phyloP scores from a whole-genome alignment of 2,888 invertebrate species.

The Ophion obscuratus region DNA sequence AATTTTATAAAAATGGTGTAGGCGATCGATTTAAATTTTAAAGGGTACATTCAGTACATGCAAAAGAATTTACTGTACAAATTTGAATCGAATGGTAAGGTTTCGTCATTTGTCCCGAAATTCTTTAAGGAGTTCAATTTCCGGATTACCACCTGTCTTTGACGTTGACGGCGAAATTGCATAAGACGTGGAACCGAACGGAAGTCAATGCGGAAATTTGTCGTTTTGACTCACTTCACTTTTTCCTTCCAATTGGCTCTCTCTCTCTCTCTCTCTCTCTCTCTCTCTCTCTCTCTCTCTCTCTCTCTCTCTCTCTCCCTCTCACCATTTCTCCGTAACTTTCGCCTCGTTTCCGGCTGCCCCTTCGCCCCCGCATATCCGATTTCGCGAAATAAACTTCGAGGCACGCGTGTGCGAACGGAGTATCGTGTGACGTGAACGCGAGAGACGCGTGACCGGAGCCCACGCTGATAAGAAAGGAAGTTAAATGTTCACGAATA shows the following conservation, averaged over 20 bases:
- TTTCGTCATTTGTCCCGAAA: no score
- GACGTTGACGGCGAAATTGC: background rate
- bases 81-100: no score
- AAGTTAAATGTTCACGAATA: conserved; percentile 28
- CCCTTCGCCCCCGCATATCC: background rate
- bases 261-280: conserved; percentile 2
- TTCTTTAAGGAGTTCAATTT: background rate
- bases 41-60: no score
- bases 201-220: conserved; percentile 8
- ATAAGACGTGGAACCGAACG: background rate
- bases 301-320: background rate
- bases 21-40: no score
- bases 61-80: no score
- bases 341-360: background rate
- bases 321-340: background rate
- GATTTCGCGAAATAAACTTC: conserved; percentile 28
- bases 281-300: background rate
- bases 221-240: background rate
- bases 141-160: background rate
- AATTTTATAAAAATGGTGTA: no score
- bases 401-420: conserved; percentile 6
- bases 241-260: background rate
- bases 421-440: background rate
- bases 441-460: conserved; percentile 22
- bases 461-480: conserved; percentile 28